A percentile compares a stretch with the other conserved stretches of the same genome.
Conservation (phyloP, 2,888 invertebrate genomes). For the Atrina japonica region DNA sequence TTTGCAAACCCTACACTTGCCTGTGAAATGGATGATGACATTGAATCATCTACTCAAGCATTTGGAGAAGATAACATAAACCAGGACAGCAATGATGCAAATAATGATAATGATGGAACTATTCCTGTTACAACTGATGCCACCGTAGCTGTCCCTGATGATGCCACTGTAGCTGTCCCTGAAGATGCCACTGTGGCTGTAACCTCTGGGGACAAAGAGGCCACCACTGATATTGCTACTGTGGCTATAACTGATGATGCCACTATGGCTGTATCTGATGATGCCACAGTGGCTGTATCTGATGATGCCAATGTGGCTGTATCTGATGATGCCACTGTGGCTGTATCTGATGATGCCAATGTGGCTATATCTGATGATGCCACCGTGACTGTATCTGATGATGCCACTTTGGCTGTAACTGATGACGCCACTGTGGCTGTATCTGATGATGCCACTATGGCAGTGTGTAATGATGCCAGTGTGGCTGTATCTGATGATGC, state of each 20-base stretch:
- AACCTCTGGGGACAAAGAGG: slow-evolving; percentile 29
- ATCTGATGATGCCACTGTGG: too few relatives aligned
- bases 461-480: too few relatives aligned
- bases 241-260: slow-evolving; percentile 14
- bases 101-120: slow-evolving; percentile 10
- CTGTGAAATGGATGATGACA: slow-evolving; percentile 50
- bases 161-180: slow-evolving; percentile 21
- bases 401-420: too few relatives aligned
- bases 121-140: slow-evolving; percentile 2
- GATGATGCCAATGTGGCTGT: slow-evolving; percentile 6
- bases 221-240: slow-evolving; percentile 17
- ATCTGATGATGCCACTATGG: too few relatives aligned
- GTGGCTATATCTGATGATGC: too few relatives aligned
- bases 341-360: too few relatives aligned
- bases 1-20: slow-evolving; percentile 65
- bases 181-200: slow-evolving; percentile 41
- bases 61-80: slow-evolving; percentile 15
- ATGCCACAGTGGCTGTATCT: slow-evolving; percentile 16
- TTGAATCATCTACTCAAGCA: slow-evolving; percentile 17
- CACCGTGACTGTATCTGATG: too few relatives aligned
- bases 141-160: slow-evolving; percentile 14
- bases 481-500: too few relatives aligned
- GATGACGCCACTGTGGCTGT: too few relatives aligned
- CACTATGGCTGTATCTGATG: slow-evolving; percentile 12
- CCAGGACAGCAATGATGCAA: slow-evolving; percentile 12